Base-by-base conservation (phyloP, 2,113 vertebrate genomes). In the Butorides virescens region DNA sequence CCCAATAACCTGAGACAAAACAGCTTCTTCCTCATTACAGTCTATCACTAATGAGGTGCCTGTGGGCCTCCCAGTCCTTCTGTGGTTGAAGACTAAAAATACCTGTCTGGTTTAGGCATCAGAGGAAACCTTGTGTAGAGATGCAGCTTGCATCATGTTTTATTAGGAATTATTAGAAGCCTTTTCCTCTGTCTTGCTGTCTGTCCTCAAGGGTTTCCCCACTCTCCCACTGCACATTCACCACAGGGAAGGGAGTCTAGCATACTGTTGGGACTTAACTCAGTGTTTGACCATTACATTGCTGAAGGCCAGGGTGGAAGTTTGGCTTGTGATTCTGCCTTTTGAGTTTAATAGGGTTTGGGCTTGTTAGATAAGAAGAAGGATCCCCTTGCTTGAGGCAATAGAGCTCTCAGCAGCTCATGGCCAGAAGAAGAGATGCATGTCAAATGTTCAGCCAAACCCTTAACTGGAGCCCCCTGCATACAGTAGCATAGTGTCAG, bases 401-500 rank as follows among this genome's bases (percentile, higher is more conserved):
- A 0, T 4, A 73, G 50, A 76, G 8, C 61, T 92, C 25, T 85
- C 14, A 18, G 59, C 80, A 91, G 34, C 39, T 78, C 10, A 30
- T 29, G 56, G 49, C 56, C 56, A 23, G 72, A 70, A 65, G 42
- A 83, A 80, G 20, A 71, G 27, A 25, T 53, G 22, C 3, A 11
- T 81, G 30, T 75, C 17, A 66, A 50, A 46, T 1, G 2, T 32
- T 70, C 56, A 65, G 17, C 34, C 46, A 61, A 62, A n/a, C 34
- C 37, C 15, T 63, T 82, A 49, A 47, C 20, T 84, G 53, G 22
- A 81, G 9, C 7, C 10, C 8, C 47, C 37, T 56, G 1, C 5
- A 1, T n/a, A 10, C 5, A 58, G 18, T 56, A 25, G 13, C 9
- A 2, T 2, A 13, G n/a, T 27, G 26, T 17, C 0, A 0, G 30